Conservation (phyloP, 1,140 invertebrate species). For the Lordiphosa mommai region DNA sequence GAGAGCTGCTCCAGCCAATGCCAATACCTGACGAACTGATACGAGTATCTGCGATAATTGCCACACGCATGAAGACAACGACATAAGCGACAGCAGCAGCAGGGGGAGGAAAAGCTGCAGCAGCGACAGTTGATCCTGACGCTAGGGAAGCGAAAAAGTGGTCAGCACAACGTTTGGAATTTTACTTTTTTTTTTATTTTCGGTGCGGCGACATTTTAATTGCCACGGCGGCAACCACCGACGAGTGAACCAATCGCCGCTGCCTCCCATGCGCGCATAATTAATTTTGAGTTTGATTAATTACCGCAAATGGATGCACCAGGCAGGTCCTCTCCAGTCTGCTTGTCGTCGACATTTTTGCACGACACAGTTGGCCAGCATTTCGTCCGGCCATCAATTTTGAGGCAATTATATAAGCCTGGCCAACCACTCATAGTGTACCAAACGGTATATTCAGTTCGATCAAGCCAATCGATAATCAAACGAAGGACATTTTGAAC, state of each 20-base stretch:
- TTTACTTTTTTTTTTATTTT: constrained; percentile 19
- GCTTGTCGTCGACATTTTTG: constrained; percentile 1
- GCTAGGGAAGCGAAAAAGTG: background rate
- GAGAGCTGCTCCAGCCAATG: background rate
- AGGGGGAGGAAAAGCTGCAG: background rate
- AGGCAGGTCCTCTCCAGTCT: background rate
- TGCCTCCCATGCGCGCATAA: constrained; percentile 23
- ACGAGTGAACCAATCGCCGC: background rate
- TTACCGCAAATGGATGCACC: constrained; percentile 14
- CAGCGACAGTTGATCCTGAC: constrained; percentile 6
- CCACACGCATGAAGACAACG: constrained; percentile 9
- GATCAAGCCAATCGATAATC: no score
- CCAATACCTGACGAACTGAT: constrained; percentile 3
- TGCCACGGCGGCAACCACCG: constrained; percentile 4
- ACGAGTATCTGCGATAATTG: constrained; percentile 33
- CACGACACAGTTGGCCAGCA: constrained; percentile 3
- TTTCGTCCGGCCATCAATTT: constrained; percentile 1
- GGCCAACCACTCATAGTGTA: background rate
- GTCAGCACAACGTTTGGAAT: background rate
- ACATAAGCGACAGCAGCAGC: background rate
- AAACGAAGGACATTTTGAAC: no score
- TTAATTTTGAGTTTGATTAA: constrained; percentile 53
- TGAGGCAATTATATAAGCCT: background rate
- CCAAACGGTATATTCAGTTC: no score
- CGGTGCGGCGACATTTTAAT: constrained; percentile 16